Percentiles rank a stretch among this genome's conserved stretches.
phyloP scores from a whole-genome alignment of 2,888 invertebrate species.

The Ectemnius cavifrons region DNA sequence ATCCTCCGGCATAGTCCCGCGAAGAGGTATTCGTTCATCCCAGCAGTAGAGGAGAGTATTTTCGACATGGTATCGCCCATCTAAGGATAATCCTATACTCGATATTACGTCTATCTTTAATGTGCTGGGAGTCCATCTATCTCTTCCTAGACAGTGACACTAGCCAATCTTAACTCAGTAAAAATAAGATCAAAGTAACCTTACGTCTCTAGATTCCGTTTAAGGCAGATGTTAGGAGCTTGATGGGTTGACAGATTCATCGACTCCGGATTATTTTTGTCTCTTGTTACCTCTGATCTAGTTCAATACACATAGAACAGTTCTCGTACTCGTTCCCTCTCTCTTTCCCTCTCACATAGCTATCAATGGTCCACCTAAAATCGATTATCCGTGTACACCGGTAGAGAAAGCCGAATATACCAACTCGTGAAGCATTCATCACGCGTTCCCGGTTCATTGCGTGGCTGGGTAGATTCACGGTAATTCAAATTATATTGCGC shows the following conservation, averaged over 20 bases:
- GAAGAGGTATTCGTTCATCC: constrained; percentile 47
- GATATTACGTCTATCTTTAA: constrained; percentile 63
- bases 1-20: constrained; percentile 53
- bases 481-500: background rate
- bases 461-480: background rate
- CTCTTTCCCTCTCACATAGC: too few relatives aligned
- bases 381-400: too few relatives aligned
- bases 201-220: constrained; percentile 8
- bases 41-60: constrained; percentile 49
- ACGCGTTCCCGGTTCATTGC: too few relatives aligned
- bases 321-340: too few relatives aligned
- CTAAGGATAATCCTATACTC: constrained; percentile 57
- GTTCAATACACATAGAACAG: background rate
- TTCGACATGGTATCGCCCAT: constrained; percentile 52
- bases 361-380: too few relatives aligned
- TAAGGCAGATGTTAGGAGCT: constrained; percentile 22
- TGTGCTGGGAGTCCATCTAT: constrained; percentile 53
- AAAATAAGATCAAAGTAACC: constrained; percentile 33
- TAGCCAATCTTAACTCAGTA: too few relatives aligned
- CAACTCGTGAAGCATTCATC: too few relatives aligned
- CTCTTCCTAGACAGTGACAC: constrained; percentile 15
- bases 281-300: background rate
- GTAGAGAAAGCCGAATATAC: too few relatives aligned
- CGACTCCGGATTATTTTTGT: constrained; percentile 21
- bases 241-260: constrained; percentile 27